These are phyloP conservation scores for Agrotis clavis DNA, from an alignment of 2,888 invertebrate species.

Conservation along the genomic window DNA sequence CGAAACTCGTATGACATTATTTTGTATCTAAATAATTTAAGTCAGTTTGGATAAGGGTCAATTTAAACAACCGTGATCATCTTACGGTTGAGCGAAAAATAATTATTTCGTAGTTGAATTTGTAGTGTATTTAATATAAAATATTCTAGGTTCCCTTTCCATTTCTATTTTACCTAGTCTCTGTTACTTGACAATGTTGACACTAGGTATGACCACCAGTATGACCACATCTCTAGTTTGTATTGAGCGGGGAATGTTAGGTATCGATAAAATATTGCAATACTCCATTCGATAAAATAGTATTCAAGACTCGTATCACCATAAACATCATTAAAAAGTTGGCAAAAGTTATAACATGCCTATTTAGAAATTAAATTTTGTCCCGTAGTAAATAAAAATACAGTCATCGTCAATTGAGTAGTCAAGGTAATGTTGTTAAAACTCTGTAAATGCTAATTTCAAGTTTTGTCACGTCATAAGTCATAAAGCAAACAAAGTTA, in stretches of 20 bases:
- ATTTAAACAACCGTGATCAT: not conserved
- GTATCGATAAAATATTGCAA: conserved; percentile 3
- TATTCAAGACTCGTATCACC: not conserved
- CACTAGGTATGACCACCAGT: conserved; percentile 1
- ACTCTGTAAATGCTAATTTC: not conserved
- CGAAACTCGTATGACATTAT: not conserved
- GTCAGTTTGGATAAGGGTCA: conserved; percentile 2
- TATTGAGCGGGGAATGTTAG: not conserved
- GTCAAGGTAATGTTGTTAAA: not conserved
- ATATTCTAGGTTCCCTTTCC: not conserved
- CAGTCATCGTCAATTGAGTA: not conserved
- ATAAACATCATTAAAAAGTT: too few relatives aligned
- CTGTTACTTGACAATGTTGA: conserved; percentile 10
- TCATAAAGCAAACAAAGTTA: not conserved
- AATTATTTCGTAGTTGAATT: not conserved
- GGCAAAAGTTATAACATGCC: too few relatives aligned
- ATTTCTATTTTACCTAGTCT: not conserved
- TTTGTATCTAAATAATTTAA: not conserved
- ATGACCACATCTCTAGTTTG: not conserved
- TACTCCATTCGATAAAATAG: not conserved
- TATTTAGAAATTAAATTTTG: not conserved
- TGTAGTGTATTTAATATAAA: not conserved
- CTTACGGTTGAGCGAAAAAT: not conserved
- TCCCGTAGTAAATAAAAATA: not conserved
- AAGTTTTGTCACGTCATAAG: conserved; percentile 3